Evolutionary conservation across 2,113 vertebrate genomes (phyloP).

Genomic region (Gambusia affinis): DNA sequence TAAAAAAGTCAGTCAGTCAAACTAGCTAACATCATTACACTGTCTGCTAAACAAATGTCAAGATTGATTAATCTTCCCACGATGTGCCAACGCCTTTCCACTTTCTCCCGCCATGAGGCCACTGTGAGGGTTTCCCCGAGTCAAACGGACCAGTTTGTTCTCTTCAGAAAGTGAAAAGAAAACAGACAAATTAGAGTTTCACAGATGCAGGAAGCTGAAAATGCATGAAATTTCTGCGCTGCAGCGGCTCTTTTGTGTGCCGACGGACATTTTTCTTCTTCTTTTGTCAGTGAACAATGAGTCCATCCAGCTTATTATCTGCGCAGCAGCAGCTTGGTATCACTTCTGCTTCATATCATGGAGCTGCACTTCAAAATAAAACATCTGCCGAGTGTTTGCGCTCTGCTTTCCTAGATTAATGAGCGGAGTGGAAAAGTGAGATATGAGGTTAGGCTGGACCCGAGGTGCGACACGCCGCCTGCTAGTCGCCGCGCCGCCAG

Average conservation of each 20-base stretch:
- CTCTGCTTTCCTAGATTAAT: slow-evolving; percentile 7
- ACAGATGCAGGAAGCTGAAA: neutral
- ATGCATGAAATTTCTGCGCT: neutral
- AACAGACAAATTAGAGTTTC: slow-evolving; percentile 7
- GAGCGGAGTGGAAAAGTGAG: slow-evolving; percentile 16
- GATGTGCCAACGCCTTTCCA: slow-evolving; percentile 39
- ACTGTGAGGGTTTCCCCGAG: slow-evolving; percentile 34
- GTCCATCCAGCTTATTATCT: neutral
- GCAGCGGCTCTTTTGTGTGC: slow-evolving; percentile 1
- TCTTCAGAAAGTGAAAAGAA: slow-evolving; percentile 32
- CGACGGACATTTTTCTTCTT: neutral
- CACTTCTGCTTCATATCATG: neutral
- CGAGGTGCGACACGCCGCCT: neutral
- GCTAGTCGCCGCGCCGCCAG: neutral
- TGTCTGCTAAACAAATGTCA: slow-evolving; percentile 37
- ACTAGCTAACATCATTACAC: slow-evolving; percentile 13
- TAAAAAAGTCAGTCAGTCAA: neutral
- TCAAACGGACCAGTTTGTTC: slow-evolving; percentile 54
- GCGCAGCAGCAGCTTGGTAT: slow-evolving; percentile 6
- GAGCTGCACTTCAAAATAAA: slow-evolving; percentile 3
- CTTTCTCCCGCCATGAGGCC: slow-evolving; percentile 33
- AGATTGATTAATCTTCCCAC: slow-evolving; percentile 54
- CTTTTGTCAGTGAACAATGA: slow-evolving; percentile 15
- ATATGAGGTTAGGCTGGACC: neutral
- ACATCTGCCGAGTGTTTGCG: neutral